Evolutionary conservation across 2,113 vertebrate genomes (phyloP).

Genomic region (Circaetus cinerascens): DNA sequence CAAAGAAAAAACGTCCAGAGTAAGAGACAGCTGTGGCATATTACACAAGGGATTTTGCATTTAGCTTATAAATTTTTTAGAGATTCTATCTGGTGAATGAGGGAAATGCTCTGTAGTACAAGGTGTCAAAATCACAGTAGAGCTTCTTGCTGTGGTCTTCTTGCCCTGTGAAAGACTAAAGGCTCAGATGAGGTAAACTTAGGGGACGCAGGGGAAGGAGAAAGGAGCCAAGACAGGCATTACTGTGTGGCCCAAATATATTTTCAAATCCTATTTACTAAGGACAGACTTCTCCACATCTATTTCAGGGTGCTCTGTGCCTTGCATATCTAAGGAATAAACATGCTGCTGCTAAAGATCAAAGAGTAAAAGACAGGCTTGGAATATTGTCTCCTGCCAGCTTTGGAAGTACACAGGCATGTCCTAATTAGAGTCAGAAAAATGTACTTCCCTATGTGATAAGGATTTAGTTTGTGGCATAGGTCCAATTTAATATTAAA

Average conservation of each 20-base stretch:
- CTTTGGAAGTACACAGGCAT: background rate
- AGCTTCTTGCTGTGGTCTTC: background rate
- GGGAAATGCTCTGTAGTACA: background rate
- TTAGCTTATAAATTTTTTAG: conserved; percentile 19
- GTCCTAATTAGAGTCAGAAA: background rate
- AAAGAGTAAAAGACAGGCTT: background rate
- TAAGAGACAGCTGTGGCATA: conserved; percentile 13
- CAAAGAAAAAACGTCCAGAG: background rate
- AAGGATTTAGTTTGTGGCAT: background rate
- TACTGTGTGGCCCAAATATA: conserved; percentile 1
- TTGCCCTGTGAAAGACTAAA: background rate
- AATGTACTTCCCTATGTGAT: background rate
- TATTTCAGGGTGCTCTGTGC: conserved; percentile 6
- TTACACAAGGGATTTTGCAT: conserved; percentile 12
- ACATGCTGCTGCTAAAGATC: background rate
- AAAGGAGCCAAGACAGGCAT: background rate
- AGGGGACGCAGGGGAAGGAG: background rate
- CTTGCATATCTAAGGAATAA: background rate
- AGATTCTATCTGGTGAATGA: background rate
- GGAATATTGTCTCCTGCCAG: background rate
- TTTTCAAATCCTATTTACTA: conserved; percentile 41
- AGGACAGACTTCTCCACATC: background rate
- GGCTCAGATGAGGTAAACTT: background rate
- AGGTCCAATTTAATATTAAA: background rate
- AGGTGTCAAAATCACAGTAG: background rate